Evolutionary conservation across 2,113 vertebrate species (phyloP), one percentile per base, ranked within the genome.

Genomic region (Bubalus kerabau): DNA sequence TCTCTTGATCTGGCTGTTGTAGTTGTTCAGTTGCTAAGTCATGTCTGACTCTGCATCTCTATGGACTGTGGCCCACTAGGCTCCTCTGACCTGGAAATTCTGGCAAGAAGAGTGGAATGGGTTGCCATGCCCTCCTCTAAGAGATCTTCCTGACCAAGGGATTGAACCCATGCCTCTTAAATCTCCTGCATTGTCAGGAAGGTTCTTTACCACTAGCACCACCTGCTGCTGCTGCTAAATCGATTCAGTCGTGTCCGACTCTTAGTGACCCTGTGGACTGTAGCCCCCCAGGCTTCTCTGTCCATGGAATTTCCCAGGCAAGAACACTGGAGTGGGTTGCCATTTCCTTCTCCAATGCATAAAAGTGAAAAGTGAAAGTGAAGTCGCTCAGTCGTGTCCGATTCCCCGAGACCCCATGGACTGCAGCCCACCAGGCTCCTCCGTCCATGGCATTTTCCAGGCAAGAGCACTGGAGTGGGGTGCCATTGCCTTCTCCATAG

Each of bases 321-420:
- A 10, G 32, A 19, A n/a, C 32, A n/a, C 62, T 67, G 62, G 16
- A 67, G 62, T 19, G 32, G 62, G 62, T 1, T n/a, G 16, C 62
- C 32, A 9, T 67, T 19, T 4, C 32, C 62, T 64, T 64, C 15
- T n/a, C 62, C 62, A 67, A 5, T n/a, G 62, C 32, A 67, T n/a
- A 32, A n/a, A 64, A n/a, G 62, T n/a, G 62, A n/a, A 64, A 17
- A 64, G 62, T n/a, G 62, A 64, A 64, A 64, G 62, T 4, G 62
- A 64, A n/a, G 62, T 67, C 0, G 4, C 32, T 67, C 32, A n/a
- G 32, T 19, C 2, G 1, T n/a, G 32, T n/a, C 60, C 0, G 28
- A 62, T 14, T 62, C 60, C 16, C 7, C 0, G 15, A 0, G 6
- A 32, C 60, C 62, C 60, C 60, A 4, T 17, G 30, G 60, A 64